Percentiles rank a stretch among this genome's conserved stretches.
These are phyloP conservation scores for Rhegmatorhina hoffmannsi DNA, from an alignment of 2,113 vertebrate species.

Conservation along the genomic window DNA sequence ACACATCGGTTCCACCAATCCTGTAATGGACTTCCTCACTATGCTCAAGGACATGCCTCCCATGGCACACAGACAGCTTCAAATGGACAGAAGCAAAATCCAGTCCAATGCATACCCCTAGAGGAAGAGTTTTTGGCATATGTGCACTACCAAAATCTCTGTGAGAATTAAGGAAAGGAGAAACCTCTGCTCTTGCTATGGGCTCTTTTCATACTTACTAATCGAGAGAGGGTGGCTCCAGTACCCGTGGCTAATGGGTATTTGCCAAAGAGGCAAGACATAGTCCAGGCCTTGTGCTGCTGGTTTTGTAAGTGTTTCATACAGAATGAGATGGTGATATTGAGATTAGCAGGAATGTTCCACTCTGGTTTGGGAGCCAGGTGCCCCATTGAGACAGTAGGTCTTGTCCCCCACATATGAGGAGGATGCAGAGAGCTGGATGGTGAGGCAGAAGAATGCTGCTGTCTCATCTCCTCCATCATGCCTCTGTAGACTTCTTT, in stretches of 20 bases:
- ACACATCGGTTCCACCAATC: background rate
- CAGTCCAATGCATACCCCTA: background rate
- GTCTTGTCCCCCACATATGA: rapidly evolving
- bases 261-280: rapidly evolving
- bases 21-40: background rate
- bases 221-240: background rate
- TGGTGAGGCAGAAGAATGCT: rapidly evolving
- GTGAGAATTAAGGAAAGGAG: rapidly evolving
- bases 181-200: background rate
- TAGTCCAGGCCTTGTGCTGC: background rate
- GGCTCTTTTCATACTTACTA: background rate
- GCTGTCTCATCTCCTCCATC: background rate
- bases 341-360: background rate
- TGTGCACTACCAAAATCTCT: background rate
- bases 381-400: rapidly evolving
- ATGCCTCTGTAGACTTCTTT: background rate
- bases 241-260: background rate
- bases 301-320: background rate
- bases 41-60: no score
- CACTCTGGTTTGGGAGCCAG: background rate
- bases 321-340: background rate
- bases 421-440: background rate
- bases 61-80: background rate
- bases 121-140: background rate
- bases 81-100: background rate